Percentiles rank a stretch among this genome's conserved stretches.
Conservation (phyloP, 2,113 vertebrate species). For the Epinephelus cyanopodus region DNA sequence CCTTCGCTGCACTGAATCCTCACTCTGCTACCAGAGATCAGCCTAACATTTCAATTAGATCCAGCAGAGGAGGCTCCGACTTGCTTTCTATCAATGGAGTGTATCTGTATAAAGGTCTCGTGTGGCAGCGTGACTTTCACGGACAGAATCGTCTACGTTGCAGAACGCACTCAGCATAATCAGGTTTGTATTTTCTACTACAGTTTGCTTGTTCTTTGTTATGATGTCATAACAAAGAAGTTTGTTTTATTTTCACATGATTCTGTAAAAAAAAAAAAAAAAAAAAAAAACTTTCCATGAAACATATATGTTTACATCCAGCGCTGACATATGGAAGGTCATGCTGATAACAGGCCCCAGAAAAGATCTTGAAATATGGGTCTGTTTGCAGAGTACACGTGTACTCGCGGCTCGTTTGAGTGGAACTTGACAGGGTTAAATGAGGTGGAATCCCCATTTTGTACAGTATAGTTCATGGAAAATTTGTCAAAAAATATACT, state of each 20-base stretch:
- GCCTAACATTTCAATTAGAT: slow-evolving; percentile 4
- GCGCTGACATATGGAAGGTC: background rate
- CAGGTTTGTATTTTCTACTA: background rate
- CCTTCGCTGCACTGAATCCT: background rate
- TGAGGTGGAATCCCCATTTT: background rate
- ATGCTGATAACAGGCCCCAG: background rate
- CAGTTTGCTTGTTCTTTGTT: background rate
- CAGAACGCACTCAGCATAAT: background rate
- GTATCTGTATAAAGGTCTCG: background rate
- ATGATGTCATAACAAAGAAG: no score
- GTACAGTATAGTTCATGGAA: background rate
- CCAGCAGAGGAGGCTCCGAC: background rate
- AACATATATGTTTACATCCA: background rate
- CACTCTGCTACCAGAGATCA: background rate
- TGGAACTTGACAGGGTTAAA: background rate
- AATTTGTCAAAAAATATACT: background rate
- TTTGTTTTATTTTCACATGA: background rate
- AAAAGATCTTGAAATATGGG: background rate
- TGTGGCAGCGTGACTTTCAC: background rate
- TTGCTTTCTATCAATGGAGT: background rate
- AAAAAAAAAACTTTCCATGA: background rate
- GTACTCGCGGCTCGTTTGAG: background rate
- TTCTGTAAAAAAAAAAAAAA: background rate
- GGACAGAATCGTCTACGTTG: background rate
- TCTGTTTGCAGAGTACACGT: background rate